phyloP scores from a whole-genome alignment of 2,797 vertebrate genomes.

The Enteromius afrohamiltoni region DNA sequence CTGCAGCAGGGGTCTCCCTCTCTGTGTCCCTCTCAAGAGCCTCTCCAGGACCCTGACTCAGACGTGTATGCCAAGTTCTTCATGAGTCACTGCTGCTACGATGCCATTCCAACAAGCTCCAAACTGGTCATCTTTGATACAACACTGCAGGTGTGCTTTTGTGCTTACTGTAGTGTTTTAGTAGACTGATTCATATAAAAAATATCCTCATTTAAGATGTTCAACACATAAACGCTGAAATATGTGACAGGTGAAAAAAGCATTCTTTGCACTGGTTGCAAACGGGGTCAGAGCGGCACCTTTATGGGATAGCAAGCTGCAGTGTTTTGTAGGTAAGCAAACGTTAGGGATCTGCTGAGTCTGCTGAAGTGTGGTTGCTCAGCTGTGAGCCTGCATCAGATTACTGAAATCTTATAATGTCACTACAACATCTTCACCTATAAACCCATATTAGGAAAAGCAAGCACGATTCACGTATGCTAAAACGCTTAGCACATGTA shows the following conservation, averaged over 20 bases:
- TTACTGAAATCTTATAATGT: slow-evolving; percentile 60
- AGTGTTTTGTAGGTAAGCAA: slow-evolving; percentile 93
- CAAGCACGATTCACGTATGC: background rate
- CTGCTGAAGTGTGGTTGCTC: slow-evolving; percentile 56
- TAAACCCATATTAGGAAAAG: slow-evolving; percentile 6
- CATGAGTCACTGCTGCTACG: slow-evolving; percentile 91
- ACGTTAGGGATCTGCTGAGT: slow-evolving; percentile 50
- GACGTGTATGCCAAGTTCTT: slow-evolving; percentile 93
- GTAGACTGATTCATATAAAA: background rate
- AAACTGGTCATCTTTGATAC: slow-evolving; percentile 95
- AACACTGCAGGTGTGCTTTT: slow-evolving; percentile 81
- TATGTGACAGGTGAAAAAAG: slow-evolving; percentile 89
- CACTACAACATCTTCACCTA: slow-evolving; percentile 17
- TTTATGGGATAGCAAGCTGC: slow-evolving; percentile 95
- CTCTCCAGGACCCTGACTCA: slow-evolving; percentile 69
- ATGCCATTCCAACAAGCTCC: slow-evolving; percentile 94
- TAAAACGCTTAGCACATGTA: background rate
- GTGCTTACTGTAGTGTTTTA: background rate
- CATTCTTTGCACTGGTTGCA: slow-evolving; percentile 96
- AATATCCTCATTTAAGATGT: background rate
- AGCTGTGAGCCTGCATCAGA: slow-evolving; percentile 51
- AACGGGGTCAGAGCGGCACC: slow-evolving; percentile 96
- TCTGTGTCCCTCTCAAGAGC: slow-evolving; percentile 54
- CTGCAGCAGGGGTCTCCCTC: slow-evolving; percentile 57
- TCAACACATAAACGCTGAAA: background rate